Evolutionary conservation across 2,888 invertebrate species (phyloP).

Genomic region (Cepaea hortensis): DNA sequence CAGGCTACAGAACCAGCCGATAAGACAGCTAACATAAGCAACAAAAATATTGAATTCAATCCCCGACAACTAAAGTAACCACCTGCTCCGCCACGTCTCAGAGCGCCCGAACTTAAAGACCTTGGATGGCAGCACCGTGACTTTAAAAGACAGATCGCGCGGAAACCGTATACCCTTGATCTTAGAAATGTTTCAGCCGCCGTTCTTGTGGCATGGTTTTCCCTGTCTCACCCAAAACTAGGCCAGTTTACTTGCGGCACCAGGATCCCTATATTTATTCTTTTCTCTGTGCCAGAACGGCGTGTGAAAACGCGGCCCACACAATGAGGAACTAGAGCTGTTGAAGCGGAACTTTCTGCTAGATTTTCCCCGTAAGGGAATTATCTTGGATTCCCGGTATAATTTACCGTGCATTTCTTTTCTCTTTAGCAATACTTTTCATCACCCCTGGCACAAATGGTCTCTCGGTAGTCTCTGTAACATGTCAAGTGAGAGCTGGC

Average conservation of each 20-base stretch:
- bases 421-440: no score
- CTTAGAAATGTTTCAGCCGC: not conserved
- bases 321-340: not conserved
- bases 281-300: not conserved
- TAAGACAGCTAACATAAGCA: not conserved
- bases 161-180: conserved; percentile 5
- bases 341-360: no score
- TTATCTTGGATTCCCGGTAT: no score
- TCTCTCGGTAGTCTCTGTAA: no score
- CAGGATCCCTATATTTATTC: not conserved
- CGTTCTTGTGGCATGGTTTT: not conserved
- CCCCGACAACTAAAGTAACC: not conserved
- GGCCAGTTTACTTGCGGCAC: not conserved
- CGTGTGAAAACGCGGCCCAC: not conserved
- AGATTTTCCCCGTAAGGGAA: no score
- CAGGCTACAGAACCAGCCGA: not conserved
- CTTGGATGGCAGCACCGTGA: not conserved
- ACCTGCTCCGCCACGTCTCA: not conserved
- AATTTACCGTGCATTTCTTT: no score
- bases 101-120: not conserved
- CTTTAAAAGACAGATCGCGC: not conserved
- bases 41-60: not conserved
- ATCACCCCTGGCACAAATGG: no score
- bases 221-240: not conserved
- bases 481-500: no score